Conservation (phyloP, 1,140 invertebrate species). For the Cydia splendana region DNA sequence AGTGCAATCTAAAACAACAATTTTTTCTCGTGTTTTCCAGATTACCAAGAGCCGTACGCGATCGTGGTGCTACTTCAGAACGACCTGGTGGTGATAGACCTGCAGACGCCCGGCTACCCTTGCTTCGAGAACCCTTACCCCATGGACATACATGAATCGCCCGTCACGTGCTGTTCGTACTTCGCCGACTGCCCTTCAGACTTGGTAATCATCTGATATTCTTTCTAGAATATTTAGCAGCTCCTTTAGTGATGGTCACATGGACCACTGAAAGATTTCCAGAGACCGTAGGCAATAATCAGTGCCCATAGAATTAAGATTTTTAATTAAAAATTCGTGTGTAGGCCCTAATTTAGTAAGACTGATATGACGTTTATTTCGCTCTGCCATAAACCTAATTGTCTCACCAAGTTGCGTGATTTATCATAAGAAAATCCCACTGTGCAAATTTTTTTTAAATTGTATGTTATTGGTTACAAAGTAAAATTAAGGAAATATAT, state of each 20-base stretch:
- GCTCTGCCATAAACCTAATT: no score
- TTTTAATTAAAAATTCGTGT: no score
- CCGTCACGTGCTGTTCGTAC: conserved; percentile 97
- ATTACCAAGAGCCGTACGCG: conserved; percentile 98
- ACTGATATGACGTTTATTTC: no score
- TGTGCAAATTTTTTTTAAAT: no score
- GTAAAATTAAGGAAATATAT: background rate
- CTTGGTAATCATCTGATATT: conserved; percentile 83
- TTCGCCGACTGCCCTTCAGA: conserved; percentile 98
- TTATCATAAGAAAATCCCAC: no score
- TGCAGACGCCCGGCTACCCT: conserved; percentile 96
- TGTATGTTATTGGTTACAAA: no score
- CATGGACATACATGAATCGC: conserved; percentile 99
- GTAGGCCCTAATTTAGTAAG: no score
- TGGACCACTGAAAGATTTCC: no score
- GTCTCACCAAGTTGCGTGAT: no score
- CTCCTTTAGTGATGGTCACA: no score
- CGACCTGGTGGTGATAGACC: conserved; percentile 98
- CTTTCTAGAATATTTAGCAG: background rate
- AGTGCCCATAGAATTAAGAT: no score
- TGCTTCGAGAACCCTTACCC: conserved; percentile 99
- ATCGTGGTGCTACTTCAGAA: conserved; percentile 98
- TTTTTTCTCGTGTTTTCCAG: conserved; percentile 79
- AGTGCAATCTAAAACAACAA: background rate
- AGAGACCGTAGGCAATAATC: no score